Conservation (phyloP, 1,140 invertebrate species). For the Wasmannia auropunctata region DNA sequence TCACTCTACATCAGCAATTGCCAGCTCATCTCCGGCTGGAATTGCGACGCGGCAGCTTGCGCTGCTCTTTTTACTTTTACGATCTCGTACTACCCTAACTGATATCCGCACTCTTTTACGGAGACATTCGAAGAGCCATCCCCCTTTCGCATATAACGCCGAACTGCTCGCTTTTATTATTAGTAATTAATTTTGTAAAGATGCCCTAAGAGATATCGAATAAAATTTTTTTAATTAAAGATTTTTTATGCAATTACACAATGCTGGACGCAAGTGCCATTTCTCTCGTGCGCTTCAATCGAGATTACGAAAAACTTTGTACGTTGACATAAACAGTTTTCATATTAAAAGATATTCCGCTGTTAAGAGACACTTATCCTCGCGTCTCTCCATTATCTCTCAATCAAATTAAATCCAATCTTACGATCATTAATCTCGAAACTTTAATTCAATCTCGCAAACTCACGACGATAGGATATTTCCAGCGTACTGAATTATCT, state of each 20-base stretch:
- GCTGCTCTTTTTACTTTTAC: constrained; percentile 56
- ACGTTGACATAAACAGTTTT: not conserved
- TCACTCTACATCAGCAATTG: constrained; percentile 49
- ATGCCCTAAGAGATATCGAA: not conserved
- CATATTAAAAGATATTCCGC: not conserved
- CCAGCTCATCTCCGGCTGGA: constrained; percentile 47
- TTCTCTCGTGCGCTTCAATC: not conserved
- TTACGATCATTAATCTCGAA: not conserved
- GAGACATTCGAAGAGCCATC: not conserved
- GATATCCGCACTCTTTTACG: constrained; percentile 29
- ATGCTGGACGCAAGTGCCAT: not conserved
- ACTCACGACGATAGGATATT: not conserved
- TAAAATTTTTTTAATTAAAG: not conserved
- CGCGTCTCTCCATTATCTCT: not conserved
- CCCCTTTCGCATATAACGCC: not conserved
- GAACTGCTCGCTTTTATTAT: not conserved
- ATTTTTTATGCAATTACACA: not conserved
- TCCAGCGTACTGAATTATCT: not conserved
- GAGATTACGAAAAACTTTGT: not conserved
- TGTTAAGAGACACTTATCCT: not conserved
- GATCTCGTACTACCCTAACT: constrained; percentile 37
- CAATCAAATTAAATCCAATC: not conserved
- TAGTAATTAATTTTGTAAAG: constrained; percentile 11
- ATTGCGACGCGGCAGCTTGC: constrained; percentile 53
- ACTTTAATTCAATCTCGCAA: not conserved